Evolutionary conservation across 37 sponge, comb jelly and placozoan species (phyloP).

Genomic region (Axinella damicornis): DNA sequence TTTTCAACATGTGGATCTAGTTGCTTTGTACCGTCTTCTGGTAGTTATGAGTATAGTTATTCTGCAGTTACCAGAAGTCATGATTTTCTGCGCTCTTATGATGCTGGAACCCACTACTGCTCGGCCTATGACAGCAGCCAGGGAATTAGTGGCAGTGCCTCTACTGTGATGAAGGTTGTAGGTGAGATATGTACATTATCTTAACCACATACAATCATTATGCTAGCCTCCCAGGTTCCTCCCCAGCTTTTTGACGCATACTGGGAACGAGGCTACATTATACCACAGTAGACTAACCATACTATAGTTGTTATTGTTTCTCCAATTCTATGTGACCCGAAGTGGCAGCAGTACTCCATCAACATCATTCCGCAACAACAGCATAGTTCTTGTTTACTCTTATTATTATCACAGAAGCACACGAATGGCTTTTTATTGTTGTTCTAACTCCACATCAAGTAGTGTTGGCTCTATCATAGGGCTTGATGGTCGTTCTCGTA

Average conservation of each 20-base stretch:
- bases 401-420: not conserved
- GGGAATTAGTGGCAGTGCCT: not conserved
- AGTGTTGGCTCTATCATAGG: too few species aligned
- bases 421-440: not conserved
- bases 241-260: too few species aligned
- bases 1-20: not conserved
- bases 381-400: not conserved
- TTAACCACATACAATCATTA: too few species aligned
- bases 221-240: too few species aligned
- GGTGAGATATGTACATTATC: not conserved
- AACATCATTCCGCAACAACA: not conserved
- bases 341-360: not conserved
- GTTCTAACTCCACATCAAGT: not conserved
- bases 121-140: conserved; percentile 11
- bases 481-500: too few species aligned
- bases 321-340: not conserved
- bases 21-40: conserved; percentile 21
- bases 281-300: too few species aligned
- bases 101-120: conserved; percentile 19
- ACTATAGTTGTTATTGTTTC: not conserved
- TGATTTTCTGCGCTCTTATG: not conserved
- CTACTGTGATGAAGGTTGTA: conserved; percentile 8
- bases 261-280: too few species aligned
- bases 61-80: not conserved
- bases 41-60: not conserved